Evolutionary conservation across 2,888 invertebrate species (phyloP).

Genomic region (Mythimna vitellina): DNA sequence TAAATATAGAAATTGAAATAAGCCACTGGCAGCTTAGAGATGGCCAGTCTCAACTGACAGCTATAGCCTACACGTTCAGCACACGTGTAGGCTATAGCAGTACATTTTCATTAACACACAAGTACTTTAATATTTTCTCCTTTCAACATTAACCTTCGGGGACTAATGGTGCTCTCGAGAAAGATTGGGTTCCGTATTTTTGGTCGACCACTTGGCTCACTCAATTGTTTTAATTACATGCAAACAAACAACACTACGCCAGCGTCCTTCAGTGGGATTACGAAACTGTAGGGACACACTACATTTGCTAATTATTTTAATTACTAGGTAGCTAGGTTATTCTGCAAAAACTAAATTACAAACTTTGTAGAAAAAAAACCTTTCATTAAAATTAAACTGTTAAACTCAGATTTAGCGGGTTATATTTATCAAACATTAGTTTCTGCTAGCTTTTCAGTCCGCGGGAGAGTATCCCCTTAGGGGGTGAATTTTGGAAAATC

Average conservation of each 20-base stretch:
- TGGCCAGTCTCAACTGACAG: too few species aligned
- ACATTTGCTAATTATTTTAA: slow-evolving; percentile 32
- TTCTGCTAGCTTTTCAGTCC: too few species aligned
- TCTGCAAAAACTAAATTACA: background rate
- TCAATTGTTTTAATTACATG: slow-evolving; percentile 54
- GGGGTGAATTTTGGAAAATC: too few species aligned
- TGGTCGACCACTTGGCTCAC: slow-evolving; percentile 34
- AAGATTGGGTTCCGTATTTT: slow-evolving; percentile 48
- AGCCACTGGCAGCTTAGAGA: too few species aligned
- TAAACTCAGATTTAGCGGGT: too few species aligned
- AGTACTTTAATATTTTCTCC: slow-evolving; percentile 23
- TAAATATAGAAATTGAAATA: too few species aligned
- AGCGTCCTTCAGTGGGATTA: background rate
- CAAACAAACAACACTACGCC: slow-evolving; percentile 31
- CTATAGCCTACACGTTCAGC: background rate
- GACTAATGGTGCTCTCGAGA: slow-evolving; percentile 40
- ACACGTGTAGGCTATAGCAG: background rate
- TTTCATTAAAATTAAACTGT: too few species aligned
- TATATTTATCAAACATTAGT: too few species aligned
- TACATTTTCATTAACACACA: slow-evolving; percentile 25
- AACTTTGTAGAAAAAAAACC: background rate
- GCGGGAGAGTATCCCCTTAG: too few species aligned
- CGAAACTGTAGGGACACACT: slow-evolving; percentile 2
- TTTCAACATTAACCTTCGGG: slow-evolving; percentile 33
- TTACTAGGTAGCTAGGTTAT: background rate